Conservation (phyloP, 2,797 vertebrate species). For the Phataginus tetradactyla region DNA sequence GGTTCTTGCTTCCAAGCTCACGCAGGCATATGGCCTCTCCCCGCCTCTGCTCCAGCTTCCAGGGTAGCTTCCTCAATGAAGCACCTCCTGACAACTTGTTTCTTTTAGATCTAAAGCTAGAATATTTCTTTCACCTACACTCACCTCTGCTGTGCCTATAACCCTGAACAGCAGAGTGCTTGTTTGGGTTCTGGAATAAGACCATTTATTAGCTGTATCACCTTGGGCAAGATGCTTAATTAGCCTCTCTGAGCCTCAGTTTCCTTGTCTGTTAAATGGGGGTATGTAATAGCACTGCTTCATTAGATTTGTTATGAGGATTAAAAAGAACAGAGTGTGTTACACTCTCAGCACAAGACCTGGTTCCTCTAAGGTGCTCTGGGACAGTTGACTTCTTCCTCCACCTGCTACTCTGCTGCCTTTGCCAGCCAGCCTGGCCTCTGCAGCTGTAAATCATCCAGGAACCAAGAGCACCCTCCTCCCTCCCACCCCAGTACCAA, state of each 20-base stretch:
- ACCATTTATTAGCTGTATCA: background rate
- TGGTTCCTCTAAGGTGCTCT: background rate
- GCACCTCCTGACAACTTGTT: background rate
- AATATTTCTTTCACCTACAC: background rate
- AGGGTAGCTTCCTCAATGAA: background rate
- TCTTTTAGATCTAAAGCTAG: background rate
- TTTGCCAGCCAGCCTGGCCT: background rate
- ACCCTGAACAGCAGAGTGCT: background rate
- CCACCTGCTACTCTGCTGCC: background rate
- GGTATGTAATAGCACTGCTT: background rate
- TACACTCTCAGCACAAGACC: background rate
- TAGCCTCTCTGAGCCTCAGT: background rate
- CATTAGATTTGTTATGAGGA: background rate
- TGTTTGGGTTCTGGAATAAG: background rate
- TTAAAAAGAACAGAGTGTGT: background rate
- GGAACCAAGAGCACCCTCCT: background rate
- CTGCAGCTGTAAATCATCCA: slow-evolving; percentile 56
- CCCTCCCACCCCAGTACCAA: background rate
- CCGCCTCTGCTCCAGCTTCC: background rate
- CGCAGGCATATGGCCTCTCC: background rate
- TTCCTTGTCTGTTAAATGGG: background rate
- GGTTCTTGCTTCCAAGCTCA: background rate
- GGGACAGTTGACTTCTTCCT: background rate
- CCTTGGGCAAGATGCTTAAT: background rate
- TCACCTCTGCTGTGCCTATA: background rate